Percentiles rank a stretch among this genome's conserved stretches.
Evolutionary conservation across 2,888 invertebrate species (phyloP).

Genomic region (Lithosia quadra): DNA sequence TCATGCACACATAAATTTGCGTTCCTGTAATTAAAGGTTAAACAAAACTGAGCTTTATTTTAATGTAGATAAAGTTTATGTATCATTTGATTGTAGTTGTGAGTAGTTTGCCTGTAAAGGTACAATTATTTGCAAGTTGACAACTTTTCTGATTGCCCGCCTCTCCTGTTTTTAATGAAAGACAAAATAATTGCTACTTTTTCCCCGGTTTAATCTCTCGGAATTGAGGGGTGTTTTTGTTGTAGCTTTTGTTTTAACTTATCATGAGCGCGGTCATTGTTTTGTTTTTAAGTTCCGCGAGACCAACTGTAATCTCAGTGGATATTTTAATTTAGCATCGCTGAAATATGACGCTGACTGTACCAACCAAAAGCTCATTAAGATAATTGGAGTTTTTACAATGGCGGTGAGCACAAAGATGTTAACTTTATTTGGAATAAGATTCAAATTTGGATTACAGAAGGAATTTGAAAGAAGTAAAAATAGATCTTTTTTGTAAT

Average conservation of each 20-base stretch:
- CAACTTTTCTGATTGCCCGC: constrained; percentile 32
- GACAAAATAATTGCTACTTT: constrained; percentile 35
- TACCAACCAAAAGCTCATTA: constrained; percentile 5
- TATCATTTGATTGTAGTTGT: background rate
- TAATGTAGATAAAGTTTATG: accelerated
- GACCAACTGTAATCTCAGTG: constrained; percentile 10
- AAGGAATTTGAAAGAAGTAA: constrained; percentile 3
- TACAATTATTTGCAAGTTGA: constrained; percentile 36
- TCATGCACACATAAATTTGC: constrained; percentile 13
- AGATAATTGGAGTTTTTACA: constrained; percentile 8
- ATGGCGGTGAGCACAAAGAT: background rate
- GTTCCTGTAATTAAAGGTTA: background rate
- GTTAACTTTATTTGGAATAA: background rate
- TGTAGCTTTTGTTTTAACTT: constrained; percentile 22
- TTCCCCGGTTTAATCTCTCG: constrained; percentile 24
- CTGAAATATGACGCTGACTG: constrained; percentile 8
- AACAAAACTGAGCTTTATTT: constrained; percentile 12
- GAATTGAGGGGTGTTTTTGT: constrained; percentile 28
- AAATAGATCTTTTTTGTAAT: background rate
- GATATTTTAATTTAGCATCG: constrained; percentile 14
- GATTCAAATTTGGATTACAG: constrained; percentile 15
- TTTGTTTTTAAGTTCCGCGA: constrained; percentile 19
- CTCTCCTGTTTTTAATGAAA: constrained; percentile 33
- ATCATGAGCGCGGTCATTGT: constrained; percentile 17
- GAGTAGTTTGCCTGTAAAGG: constrained; percentile 1